Conservation (phyloP, 2,797 vertebrate species). For the Uromys caudimaculatus region DNA sequence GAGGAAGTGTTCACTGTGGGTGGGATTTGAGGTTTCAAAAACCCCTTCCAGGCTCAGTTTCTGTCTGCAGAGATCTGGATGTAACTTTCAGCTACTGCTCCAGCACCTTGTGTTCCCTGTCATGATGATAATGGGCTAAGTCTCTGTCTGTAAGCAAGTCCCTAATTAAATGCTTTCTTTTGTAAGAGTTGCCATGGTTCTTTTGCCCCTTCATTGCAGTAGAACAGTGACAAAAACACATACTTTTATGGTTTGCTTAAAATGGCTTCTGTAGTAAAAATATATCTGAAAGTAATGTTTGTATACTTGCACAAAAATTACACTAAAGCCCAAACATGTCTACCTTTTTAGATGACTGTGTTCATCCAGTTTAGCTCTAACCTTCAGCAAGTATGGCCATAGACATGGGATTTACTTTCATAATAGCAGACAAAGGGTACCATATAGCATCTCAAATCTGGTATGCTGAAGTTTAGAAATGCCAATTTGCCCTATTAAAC, state of each 20-base stretch:
- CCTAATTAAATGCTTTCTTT: not conserved
- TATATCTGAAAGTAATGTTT: slow-evolving; percentile 6
- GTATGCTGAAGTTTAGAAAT: not conserved
- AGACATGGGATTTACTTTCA: not conserved
- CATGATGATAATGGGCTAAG: not conserved
- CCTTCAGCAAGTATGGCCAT: not conserved
- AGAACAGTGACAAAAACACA: not conserved
- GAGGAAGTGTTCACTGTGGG: not conserved
- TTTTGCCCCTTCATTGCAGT: not conserved
- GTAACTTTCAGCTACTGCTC: not conserved
- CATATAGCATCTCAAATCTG: not conserved
- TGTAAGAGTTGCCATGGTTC: not conserved
- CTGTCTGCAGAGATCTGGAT: not conserved
- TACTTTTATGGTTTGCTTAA: not conserved
- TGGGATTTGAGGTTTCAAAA: not conserved
- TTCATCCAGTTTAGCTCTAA: not conserved
- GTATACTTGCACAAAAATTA: not conserved
- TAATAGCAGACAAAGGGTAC: not conserved
- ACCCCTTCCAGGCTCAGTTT: not conserved
- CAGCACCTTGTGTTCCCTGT: not conserved
- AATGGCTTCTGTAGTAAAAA: not conserved
- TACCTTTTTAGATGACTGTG: not conserved
- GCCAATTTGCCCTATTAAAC: not conserved
- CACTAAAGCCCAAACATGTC: not conserved
- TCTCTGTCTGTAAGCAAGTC: not conserved